Conservation (phyloP, 2,113 vertebrate species). For the Limanda limanda region DNA sequence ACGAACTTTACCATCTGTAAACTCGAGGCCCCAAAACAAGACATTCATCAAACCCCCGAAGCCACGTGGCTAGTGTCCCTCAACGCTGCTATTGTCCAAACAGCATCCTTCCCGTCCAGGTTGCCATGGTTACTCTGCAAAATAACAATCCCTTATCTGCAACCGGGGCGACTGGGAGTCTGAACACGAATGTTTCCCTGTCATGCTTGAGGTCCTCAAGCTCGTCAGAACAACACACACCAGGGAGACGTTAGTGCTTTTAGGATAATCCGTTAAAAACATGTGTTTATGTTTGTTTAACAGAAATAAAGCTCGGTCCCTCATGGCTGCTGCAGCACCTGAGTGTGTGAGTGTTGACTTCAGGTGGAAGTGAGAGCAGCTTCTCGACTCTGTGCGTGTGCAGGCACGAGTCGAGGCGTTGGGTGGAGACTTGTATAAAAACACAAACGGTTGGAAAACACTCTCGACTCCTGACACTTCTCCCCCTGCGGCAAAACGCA, state of each 20-base stretch:
- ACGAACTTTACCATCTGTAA: too few relatives aligned
- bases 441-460: conserved; percentile 1
- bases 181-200: not conserved
- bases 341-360: conserved; percentile 27
- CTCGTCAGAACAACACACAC: not conserved
- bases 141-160: not conserved
- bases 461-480: conserved; percentile 9
- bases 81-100: not conserved
- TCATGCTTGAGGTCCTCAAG: not conserved
- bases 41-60: not conserved
- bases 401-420: conserved; percentile 51
- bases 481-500: not conserved
- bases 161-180: not conserved
- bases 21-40: too few relatives aligned
- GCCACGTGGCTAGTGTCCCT: not conserved
- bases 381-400: conserved; percentile 52
- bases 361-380: conserved; percentile 52
- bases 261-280: not conserved
- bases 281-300: not conserved
- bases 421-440: conserved; percentile 41
- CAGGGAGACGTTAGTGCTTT: not conserved
- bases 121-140: conserved; percentile 21
- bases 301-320: not conserved
- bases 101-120: not conserved
- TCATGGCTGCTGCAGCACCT: not conserved